Conservation (phyloP, 2,113 vertebrate genomes). For the Lethenteron reissneri region DNA sequence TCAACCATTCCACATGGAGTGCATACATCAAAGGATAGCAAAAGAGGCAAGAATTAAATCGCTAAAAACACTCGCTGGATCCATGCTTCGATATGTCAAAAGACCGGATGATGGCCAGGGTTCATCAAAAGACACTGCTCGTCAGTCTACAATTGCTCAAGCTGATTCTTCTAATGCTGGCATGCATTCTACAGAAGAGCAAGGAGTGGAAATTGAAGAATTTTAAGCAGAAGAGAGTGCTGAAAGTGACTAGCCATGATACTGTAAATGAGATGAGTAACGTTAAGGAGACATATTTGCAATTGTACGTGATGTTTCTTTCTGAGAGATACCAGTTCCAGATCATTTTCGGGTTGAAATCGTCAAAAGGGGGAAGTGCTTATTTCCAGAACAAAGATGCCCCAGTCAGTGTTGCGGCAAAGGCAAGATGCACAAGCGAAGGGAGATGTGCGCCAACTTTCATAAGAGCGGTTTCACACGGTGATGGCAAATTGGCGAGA, state of each 20-base stretch:
- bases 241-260: constrained; percentile 2
- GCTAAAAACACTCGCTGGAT: constrained; percentile 4
- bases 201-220: constrained; percentile 5
- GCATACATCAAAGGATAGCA: constrained; percentile 1
- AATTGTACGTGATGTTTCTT: too few relatives aligned
- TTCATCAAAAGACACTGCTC: constrained; percentile 6
- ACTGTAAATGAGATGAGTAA: neutral
- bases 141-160: neutral
- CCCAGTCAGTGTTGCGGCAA: constrained; percentile 1
- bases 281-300: too few relatives aligned
- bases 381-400: constrained; percentile 3
- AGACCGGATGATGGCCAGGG: constrained; percentile 3
- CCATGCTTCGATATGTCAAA: constrained; percentile 2
- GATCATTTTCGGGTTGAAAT: too few relatives aligned
- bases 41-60: neutral
- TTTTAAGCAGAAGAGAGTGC: constrained; percentile 2
- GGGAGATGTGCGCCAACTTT: constrained; percentile 2
- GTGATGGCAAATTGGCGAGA: constrained; percentile 5
- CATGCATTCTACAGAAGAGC: constrained; percentile 5
- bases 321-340: too few relatives aligned
- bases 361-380: neutral
- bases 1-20: constrained; percentile 4
- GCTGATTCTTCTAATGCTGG: constrained; percentile 2
- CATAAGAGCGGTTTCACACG: neutral
- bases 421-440: neutral